Percentiles rank a stretch among this genome's conserved stretches.
Conservation (phyloP, 35 echinoderm and acorn worm genomes). For the Eucidaris tribuloides region DNA sequence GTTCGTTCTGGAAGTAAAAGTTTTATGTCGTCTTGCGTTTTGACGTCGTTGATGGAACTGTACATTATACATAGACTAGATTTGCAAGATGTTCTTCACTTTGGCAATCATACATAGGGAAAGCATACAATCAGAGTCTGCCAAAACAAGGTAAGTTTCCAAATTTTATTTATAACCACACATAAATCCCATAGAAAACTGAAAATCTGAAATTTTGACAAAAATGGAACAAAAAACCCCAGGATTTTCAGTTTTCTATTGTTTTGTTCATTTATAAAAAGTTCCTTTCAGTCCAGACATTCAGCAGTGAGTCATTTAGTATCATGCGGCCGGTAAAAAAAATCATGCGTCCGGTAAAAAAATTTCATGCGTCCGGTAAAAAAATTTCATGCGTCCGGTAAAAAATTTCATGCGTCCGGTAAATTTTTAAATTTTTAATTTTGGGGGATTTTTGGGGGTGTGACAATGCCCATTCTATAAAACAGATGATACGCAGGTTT, state of each 20-base stretch:
- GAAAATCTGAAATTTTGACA: too few relatives aligned
- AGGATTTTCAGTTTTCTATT: too few relatives aligned
- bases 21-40: neutral
- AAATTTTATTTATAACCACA: too few relatives aligned
- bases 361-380: neutral
- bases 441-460: neutral
- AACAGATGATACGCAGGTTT: neutral
- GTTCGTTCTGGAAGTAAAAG: neutral
- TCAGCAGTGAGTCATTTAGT: neutral
- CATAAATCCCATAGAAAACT: too few relatives aligned
- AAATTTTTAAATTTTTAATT: neutral
- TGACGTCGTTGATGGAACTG: too few relatives aligned
- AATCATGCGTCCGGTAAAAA: neutral
- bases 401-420: neutral
- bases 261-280: too few relatives aligned
- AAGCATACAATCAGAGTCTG: too few relatives aligned
- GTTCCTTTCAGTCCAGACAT: neutral
- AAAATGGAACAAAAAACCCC: too few relatives aligned
- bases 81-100: too few relatives aligned
- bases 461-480: constrained; percentile 6
- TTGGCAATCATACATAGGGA: too few relatives aligned
- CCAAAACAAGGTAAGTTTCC: too few relatives aligned
- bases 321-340: neutral
- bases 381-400: neutral
- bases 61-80: too few relatives aligned